phyloP scores from a whole-genome alignment of 2,888 invertebrate genomes.

The Embidobia sp. region DNA sequence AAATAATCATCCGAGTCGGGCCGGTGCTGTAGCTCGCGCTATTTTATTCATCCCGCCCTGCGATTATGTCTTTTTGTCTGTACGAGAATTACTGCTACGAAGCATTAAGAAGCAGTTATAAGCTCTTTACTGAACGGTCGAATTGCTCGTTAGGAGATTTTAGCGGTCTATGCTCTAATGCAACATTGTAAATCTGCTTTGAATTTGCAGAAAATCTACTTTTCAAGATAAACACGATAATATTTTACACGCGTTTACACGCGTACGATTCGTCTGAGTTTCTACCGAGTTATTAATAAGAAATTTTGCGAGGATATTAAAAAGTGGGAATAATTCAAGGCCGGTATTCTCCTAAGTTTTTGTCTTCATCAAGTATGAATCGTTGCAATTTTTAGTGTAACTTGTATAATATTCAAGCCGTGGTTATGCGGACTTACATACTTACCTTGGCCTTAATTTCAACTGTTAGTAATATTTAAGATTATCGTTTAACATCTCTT shows the following conservation, averaged over 20 bases:
- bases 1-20: conserved; percentile 73
- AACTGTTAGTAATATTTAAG: no score
- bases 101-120: conserved; percentile 60
- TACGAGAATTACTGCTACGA: conserved; percentile 55
- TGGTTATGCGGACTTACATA: no score
- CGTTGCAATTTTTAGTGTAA: no score
- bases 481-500: no score
- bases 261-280: no score
- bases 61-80: conserved; percentile 66
- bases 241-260: conserved; percentile 38
- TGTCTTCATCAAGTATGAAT: no score
- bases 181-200: conserved; percentile 55
- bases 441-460: no score
- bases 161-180: conserved; percentile 53
- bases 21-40: conserved; percentile 48
- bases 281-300: no score
- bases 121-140: conserved; percentile 61
- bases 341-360: no score
- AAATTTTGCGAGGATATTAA: no score
- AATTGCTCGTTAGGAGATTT: conserved; percentile 61
- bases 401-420: no score
- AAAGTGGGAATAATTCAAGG: no score
- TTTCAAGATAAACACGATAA: conserved; percentile 48
- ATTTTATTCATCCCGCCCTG: conserved; percentile 68
- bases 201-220: conserved; percentile 53